phyloP scores from a whole-genome alignment of 1,140 invertebrate species.

The Ceratitis capitata region DNA sequence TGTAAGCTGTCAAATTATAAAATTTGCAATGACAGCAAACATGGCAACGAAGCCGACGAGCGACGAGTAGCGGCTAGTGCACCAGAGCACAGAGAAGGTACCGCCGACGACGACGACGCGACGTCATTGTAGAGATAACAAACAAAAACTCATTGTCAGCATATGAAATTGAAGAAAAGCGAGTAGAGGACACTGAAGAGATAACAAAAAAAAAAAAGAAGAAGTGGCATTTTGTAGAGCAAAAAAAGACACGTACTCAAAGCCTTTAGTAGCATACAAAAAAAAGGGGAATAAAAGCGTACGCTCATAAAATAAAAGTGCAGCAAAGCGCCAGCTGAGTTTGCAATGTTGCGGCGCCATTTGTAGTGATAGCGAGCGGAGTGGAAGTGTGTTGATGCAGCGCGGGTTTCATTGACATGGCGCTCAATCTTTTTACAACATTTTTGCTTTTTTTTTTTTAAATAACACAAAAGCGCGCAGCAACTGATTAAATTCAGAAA shows the following conservation, averaged over 20 bases:
- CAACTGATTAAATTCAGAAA: background rate
- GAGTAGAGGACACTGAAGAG: background rate
- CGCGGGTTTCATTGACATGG: background rate
- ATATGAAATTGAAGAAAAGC: background rate
- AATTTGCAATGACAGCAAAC: conserved; percentile 65
- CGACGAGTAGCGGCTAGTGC: background rate
- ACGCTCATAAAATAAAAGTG: background rate
- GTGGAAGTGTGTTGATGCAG: background rate
- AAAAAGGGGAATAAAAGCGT: background rate
- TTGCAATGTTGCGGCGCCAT: background rate
- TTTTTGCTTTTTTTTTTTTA: too few species aligned
- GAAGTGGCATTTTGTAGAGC: too few species aligned
- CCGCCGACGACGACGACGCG: background rate
- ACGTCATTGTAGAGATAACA: background rate
- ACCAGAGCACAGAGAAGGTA: background rate
- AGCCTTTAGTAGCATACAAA: background rate
- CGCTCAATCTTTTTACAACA: background rate
- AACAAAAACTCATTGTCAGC: conserved; percentile 37
- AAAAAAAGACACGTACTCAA: background rate
- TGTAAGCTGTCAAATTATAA: conserved; percentile 64
- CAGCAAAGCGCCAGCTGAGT: background rate
- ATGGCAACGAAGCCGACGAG: conserved; percentile 55
- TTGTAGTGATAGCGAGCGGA: background rate
- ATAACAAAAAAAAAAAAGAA: background rate
- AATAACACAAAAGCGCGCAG: background rate